Evolutionary conservation across 2,797 vertebrate genomes (phyloP).

Genomic region (Bradypodion pumilum): DNA sequence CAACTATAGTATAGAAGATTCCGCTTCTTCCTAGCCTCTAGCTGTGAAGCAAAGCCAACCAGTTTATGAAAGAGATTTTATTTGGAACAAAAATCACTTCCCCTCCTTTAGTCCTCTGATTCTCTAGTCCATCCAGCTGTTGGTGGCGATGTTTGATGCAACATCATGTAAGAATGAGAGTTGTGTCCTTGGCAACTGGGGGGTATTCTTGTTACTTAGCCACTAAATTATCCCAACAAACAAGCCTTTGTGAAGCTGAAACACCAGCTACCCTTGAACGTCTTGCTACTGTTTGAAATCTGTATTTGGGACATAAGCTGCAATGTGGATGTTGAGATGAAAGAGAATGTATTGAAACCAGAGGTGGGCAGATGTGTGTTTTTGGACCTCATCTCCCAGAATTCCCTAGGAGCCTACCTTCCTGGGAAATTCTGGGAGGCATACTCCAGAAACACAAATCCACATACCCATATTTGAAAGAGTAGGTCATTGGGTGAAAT

Average conservation of each 20-base stretch:
- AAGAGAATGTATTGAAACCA: no score
- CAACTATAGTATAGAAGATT: no score
- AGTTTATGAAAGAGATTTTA: neutral
- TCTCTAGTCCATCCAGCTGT: neutral
- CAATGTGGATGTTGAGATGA: neutral
- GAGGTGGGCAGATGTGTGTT: no score
- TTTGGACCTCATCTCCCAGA: no score
- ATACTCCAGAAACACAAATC: no score
- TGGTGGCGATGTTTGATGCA: fast-evolving
- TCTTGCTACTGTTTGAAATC: neutral
- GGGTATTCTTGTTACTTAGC: neutral
- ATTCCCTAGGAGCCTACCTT: no score
- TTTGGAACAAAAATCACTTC: neutral
- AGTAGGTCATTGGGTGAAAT: no score
- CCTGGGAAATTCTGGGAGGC: no score
- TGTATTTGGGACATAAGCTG: neutral
- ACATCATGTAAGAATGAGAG: neutral
- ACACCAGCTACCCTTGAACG: neutral
- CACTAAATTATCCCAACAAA: neutral
- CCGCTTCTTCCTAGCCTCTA: neutral
- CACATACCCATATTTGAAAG: no score
- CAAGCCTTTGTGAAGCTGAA: neutral
- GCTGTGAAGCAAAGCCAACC: neutral
- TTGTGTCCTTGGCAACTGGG: neutral
- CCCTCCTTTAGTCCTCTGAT: no score